Conservation (phyloP, 2,113 vertebrate genomes). For the Oreocharis arfaki region DNA sequence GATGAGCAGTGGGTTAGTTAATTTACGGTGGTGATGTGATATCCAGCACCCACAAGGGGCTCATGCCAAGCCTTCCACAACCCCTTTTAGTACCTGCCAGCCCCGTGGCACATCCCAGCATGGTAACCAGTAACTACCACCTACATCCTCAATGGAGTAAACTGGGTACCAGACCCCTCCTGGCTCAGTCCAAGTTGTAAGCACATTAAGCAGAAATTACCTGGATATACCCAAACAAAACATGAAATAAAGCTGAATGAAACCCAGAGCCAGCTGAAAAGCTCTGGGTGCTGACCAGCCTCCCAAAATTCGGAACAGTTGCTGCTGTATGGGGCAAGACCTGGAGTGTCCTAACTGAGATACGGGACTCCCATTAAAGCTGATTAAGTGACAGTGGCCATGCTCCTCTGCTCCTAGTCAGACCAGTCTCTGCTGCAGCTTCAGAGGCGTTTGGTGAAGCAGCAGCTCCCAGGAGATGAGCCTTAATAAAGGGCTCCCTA, state of each 20-base stretch:
- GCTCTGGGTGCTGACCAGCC: neutral
- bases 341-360: neutral
- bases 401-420: neutral
- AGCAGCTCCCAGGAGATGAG: neutral
- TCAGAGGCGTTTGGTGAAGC: neutral
- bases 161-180: neutral
- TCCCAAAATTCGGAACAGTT: neutral
- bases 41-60: neutral
- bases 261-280: neutral
- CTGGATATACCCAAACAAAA: neutral
- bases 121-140: neutral
- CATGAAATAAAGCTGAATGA: neutral
- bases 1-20: neutral
- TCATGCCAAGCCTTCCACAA: neutral
- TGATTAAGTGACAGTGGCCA: too few species aligned
- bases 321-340: neutral
- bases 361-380: too few species aligned
- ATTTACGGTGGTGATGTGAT: neutral
- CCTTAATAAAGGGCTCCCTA: neutral
- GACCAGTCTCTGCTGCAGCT: neutral
- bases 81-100: neutral
- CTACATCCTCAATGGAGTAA: accelerated
- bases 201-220: neutral
- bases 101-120: neutral
- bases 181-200: neutral